Percentiles rank a stretch among this genome's conserved stretches.
Conservation (phyloP, 1,140 invertebrate species). For the Drosophila sucinea region DNA sequence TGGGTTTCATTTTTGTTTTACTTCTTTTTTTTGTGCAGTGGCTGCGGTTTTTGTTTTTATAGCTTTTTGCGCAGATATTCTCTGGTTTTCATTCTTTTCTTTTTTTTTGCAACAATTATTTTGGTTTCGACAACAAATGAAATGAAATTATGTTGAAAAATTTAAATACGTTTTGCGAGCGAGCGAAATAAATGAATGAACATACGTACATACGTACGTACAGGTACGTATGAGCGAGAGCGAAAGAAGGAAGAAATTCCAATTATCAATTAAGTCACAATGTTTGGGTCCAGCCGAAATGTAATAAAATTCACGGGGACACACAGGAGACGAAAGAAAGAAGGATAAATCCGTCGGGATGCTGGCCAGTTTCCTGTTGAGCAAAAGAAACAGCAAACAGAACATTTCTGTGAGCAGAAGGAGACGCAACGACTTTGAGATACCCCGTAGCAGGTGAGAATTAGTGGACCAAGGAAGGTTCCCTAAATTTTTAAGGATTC, state of each 20-base stretch:
- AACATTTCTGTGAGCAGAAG: conserved; percentile 16
- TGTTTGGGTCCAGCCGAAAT: conserved; percentile 44
- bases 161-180: conserved; percentile 67
- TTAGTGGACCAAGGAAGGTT: too few relatives aligned
- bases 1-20: conserved; percentile 24
- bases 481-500: too few relatives aligned
- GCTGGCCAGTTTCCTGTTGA: conserved; percentile 43
- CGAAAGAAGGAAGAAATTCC: conserved; percentile 57
- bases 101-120: conserved; percentile 76
- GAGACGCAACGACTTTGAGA: not conserved
- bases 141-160: conserved; percentile 78
- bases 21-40: conserved; percentile 50
- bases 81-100: conserved; percentile 19
- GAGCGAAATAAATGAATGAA: conserved; percentile 14
- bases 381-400: conserved; percentile 35
- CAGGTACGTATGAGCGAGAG: too few relatives aligned
- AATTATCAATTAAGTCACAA: conserved; percentile 78
- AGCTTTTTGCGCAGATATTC: conserved; percentile 47
- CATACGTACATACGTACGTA: not conserved
- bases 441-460: not conserved
- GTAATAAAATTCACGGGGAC: conserved; percentile 66
- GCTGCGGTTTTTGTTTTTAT: conserved; percentile 77
- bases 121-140: conserved; percentile 57
- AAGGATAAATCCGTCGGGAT: conserved; percentile 30
- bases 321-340: conserved; percentile 8